Evolutionary conservation across 2,888 invertebrate genomes (phyloP), one percentile per base, ranked within the genome.

Genomic region (Pyrgus malvae): DNA sequence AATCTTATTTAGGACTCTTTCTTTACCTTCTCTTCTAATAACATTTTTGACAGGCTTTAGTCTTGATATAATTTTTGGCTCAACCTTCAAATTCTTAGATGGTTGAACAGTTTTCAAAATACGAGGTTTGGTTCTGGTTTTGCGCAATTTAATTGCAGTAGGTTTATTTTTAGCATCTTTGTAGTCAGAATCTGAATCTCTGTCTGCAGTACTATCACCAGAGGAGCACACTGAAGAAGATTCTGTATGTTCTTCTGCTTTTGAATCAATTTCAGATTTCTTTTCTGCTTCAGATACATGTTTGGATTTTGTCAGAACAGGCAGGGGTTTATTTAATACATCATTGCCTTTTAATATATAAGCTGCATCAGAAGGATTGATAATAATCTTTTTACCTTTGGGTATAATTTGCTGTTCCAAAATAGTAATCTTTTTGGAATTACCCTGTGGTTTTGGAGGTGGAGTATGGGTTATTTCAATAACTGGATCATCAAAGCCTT

Each of bases 131-230:
- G 76, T 55, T 70, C 86, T 89, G 16, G 60, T 61, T 59, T 76
- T 83, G 54, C 74, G 82, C n/a, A 77, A 59, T 59, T 82, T 78
- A 3, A 77, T 56, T 44, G 82, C 66, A 29, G 70, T 70, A 50
- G 78, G 69, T 66, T 79, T 78, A 27, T 86, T 83, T 65, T 78
- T 85, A 55, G 77, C 73, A 49, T 91, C 92, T 66, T 90, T 91
- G 56, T 93, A 92, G 64, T 92, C 92, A 58, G 92, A 92, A 80
- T 93, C 93, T 23, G 92, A 91, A 66, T 93, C 93, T 71, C 92
- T 91, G 55, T 93, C 93, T 40, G 92, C 90, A 46, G 82, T 74
- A 67, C 92, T 92, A 16, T 92, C 92, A 59, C 90, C 91, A 35
- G 91, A 85, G 48, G 89, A 86, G 65, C 87, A 89, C 31, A 76